These are phyloP conservation scores for Leucoraja erinaceus DNA, from an alignment of 2,113 vertebrate species.

Conservation along the genomic window DNA sequence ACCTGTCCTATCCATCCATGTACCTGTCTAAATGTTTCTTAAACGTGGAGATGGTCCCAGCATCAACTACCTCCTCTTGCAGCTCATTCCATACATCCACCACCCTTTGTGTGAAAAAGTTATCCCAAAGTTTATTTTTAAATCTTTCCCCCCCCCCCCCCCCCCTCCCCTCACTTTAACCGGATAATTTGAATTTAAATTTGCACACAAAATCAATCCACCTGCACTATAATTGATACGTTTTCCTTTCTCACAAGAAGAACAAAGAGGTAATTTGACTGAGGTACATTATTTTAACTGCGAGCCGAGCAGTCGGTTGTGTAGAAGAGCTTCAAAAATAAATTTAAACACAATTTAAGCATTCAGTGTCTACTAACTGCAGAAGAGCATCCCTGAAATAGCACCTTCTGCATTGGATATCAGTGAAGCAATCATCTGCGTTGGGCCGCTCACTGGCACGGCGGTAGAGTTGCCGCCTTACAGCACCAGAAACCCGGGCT, in stretches of 20 bases:
- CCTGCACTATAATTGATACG: background rate
- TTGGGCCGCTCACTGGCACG: no score
- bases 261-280: background rate
- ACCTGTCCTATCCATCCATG: no score
- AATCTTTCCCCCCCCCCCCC: no score
- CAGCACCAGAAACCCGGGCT: no score
- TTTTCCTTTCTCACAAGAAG: background rate
- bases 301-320: background rate
- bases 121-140: no score
- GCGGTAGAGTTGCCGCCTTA: no score
- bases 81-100: no score
- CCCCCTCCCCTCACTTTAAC: background rate
- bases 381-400: background rate
- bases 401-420: background rate
- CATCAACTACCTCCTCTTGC: no score
- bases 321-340: background rate
- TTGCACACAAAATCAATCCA: background rate
- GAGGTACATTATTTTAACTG: background rate
- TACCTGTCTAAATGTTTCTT: no score
- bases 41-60: no score
- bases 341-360: background rate
- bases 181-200: background rate
- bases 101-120: no score
- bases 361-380: background rate
- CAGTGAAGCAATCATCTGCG: background rate